phyloP scores from a whole-genome alignment of 1,140 invertebrate genomes.

The Heliconius congener region DNA sequence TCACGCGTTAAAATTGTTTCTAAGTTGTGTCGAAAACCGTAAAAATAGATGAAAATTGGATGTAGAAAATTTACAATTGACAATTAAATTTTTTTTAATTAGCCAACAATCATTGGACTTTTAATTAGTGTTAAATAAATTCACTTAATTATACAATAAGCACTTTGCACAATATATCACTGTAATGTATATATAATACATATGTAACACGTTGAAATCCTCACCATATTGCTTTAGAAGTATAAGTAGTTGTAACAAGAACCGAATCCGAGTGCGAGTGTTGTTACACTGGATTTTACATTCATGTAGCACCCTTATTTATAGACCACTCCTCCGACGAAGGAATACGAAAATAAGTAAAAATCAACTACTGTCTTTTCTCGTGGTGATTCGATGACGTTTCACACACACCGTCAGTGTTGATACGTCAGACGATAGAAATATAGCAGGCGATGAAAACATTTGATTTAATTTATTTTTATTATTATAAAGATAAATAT shows the following conservation, averaged over 20 bases:
- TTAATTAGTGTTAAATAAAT: not conserved
- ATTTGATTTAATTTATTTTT: conserved; percentile 34
- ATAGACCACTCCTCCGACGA: conserved; percentile 69
- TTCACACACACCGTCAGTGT: conserved; percentile 47
- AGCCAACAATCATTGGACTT: not conserved
- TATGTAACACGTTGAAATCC: conserved; percentile 39
- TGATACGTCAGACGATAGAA: conserved; percentile 53
- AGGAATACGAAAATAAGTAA: conserved; percentile 77
- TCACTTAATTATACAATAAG: conserved; percentile 3
- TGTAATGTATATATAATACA: not conserved
- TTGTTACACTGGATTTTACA: conserved; percentile 76
- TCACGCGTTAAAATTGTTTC: not conserved
- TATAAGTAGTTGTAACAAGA: conserved; percentile 73
- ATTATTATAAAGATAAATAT: not conserved
- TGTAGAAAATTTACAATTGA: not conserved
- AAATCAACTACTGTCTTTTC: conserved; percentile 64
- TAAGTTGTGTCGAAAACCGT: not conserved
- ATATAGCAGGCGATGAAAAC: conserved; percentile 39
- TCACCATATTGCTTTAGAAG: conserved; percentile 71
- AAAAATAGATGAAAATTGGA: not conserved
- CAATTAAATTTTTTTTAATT: not conserved
- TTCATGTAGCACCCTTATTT: conserved; percentile 73
- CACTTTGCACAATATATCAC: conserved; percentile 21
- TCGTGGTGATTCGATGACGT: conserved; percentile 57
- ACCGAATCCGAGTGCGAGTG: conserved; percentile 79